Conservation (phyloP, 2,888 invertebrate genomes). For the Tetranychus truncatus region DNA sequence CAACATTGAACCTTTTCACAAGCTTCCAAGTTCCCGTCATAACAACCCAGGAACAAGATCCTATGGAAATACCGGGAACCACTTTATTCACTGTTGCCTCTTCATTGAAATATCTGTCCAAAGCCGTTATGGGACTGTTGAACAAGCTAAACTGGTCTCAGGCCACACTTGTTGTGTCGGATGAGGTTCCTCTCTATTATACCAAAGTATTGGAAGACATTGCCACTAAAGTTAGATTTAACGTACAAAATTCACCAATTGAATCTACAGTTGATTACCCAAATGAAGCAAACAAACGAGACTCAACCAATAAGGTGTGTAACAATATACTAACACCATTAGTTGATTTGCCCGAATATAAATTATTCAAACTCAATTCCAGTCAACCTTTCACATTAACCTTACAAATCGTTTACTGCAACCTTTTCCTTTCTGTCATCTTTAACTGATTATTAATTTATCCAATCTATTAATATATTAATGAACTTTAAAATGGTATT, state of each 20-base stretch:
- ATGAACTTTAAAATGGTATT: no score
- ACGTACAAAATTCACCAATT: neutral
- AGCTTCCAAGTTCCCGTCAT: conserved; percentile 19
- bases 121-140: conserved; percentile 14
- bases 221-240: conserved; percentile 10
- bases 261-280: neutral
- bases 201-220: conserved; percentile 12
- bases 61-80: neutral
- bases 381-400: no score
- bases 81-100: conserved; percentile 16
- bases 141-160: conserved; percentile 13
- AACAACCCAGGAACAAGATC: conserved; percentile 13
- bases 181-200: conserved; percentile 14
- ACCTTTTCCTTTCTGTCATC: no score
- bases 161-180: conserved; percentile 14
- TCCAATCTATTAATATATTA: no score
- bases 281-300: neutral
- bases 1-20: conserved; percentile 13
- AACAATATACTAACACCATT: neutral
- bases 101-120: conserved; percentile 17
- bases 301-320: neutral
- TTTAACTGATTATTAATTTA: no score
- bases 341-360: no score
- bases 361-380: no score
- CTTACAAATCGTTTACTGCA: no score